phyloP scores from a whole-genome alignment of 2,797 vertebrate species.

The Gambelia wislizenii region DNA sequence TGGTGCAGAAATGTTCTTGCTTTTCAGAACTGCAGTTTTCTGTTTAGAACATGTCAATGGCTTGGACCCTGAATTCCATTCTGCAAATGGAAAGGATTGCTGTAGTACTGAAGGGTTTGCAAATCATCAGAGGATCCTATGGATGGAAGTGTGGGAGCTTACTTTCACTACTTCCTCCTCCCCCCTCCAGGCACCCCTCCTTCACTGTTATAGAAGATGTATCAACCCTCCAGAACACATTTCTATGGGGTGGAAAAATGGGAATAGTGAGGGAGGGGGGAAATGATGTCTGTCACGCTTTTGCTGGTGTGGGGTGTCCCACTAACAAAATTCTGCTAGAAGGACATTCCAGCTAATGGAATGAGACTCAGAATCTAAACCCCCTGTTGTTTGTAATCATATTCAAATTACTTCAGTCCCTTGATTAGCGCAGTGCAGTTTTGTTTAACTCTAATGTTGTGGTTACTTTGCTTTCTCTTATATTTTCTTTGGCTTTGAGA shows the following conservation, averaged over 20 bases:
- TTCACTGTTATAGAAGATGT: background rate
- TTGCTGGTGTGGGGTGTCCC: background rate
- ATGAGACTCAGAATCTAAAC: background rate
- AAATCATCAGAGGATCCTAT: background rate
- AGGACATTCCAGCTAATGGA: background rate
- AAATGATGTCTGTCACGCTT: background rate
- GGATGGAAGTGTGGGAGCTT: background rate
- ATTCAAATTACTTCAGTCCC: background rate
- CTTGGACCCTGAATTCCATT: background rate
- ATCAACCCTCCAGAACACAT: background rate
- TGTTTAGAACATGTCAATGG: background rate
- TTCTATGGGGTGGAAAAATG: background rate
- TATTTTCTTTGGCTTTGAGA: background rate
- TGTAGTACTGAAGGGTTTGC: background rate
- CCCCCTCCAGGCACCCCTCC: background rate
- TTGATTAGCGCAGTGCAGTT: conserved; percentile 26
- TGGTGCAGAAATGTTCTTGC: conserved; percentile 28
- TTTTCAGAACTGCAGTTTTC: conserved; percentile 32
- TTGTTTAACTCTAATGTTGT: background rate
- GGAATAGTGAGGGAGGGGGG: no score
- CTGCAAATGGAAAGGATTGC: background rate
- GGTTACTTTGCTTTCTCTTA: background rate
- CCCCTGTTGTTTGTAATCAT: background rate
- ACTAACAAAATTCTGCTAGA: background rate
- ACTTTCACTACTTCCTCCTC: background rate